Evolutionary conservation across 2,113 vertebrate species (phyloP), one percentile per base, ranked within the genome.

Genomic region (Piprites chloris): DNA sequence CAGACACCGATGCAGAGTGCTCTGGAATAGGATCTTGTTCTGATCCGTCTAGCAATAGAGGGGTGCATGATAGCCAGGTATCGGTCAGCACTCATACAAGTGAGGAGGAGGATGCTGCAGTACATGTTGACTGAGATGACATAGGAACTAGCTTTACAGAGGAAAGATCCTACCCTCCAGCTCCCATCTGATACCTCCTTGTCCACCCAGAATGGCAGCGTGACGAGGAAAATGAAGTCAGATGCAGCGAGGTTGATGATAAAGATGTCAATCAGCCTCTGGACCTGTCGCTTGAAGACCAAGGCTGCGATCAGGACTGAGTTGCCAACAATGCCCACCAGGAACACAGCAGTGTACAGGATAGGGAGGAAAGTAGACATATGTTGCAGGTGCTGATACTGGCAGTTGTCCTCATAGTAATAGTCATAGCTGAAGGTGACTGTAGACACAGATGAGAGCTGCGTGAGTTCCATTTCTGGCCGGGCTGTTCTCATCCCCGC

Each of bases 71-170:
- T 98, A 55, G 98, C 98, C 30, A 98, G 87, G 94, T 98, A 98
- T 9, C 98, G 97, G 87, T 98, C 98, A 22, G 95, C 59, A 14
- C 98, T 98, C 98, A 98, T 98, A 17, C 98, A 98, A 7, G 96
- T 97, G 68, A 98, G 97, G 75, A 98, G 93, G 80, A 98, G 97
- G 90, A 98, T 94, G 37, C 88, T 98, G 94, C 98, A 97, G 95
- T 98, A 97, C 98, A 98, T 98, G 88, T 98, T 98, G 89, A 98
- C 97, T 3, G 98, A 97, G 95, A 98, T 98, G 62, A 97, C 27
- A 42, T 98, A 98, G 88, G 98, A 98, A 74, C 98, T 98, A 10
- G 95, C 87, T 89, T 97, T 98, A 93, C 98, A 98, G 37, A 98
- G 95, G 84, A 98, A 96, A 56, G 96, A 87, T 49, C 98, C 98